Evolutionary conservation across 2,797 vertebrate genomes (phyloP), one percentile per base, ranked within the genome.

Genomic region (Arnoldichthys spilopterus): DNA sequence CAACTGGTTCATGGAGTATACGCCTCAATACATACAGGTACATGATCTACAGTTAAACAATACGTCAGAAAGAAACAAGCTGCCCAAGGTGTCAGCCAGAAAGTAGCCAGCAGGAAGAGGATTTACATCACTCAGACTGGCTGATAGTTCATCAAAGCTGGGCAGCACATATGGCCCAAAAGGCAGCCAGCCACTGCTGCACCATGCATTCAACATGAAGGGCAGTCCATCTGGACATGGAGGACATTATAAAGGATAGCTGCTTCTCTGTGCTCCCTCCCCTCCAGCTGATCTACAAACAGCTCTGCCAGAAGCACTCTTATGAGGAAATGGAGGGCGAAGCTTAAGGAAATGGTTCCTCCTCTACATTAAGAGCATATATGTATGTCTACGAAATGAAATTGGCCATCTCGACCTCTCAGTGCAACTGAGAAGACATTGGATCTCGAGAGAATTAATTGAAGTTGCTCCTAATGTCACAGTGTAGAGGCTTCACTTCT

Each of bases 241-340:
- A 83, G 84, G 87, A 72, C 70, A 77, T 92, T 91, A 91, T 86
- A 82, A 81, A 86, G 84, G 81, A 82, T 86, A 89, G 88, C 91
- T 92, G 59, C 90, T 89, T 89, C 86, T 90, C 76, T 84, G 62
- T 43, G 85, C 85, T 90, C 90, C 90, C 76, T 81, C n/a, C 83
- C 76, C 80, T 90, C 83, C 87, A 83, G 88, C 90, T 90, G 85
- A 84, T 86, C 87, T 83, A 87, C 87, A 89, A 92, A 88, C 89
- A 89, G n/a, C n/a, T 22, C 34, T 66, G 62, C 62, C 37, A 53
- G 49, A 54, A 54, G 30, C 18, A 3, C 20, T 80, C 71, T 68
- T 68, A 68, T 63, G 43, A 78, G 64, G 83, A 88, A 28, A 85
- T 70, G 72, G 84, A 85, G 84, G 76, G 26, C 18, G 2, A 53